Evolutionary conservation across 2,888 invertebrate species (phyloP).

Genomic region (Gnatocerus cornutus): DNA sequence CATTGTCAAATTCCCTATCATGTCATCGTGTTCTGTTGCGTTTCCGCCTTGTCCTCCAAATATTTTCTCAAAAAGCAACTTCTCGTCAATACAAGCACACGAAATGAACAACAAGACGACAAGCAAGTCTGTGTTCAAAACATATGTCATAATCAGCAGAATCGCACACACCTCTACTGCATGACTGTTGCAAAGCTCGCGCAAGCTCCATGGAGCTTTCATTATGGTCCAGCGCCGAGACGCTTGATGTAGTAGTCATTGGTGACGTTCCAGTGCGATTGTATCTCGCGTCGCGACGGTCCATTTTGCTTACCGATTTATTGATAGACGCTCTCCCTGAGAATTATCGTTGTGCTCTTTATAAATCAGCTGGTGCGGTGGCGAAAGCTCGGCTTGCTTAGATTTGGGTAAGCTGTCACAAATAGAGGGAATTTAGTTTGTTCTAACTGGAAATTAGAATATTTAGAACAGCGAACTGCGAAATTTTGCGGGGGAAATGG

Average conservation of each 20-base stretch:
- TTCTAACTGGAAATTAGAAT: too few relatives aligned
- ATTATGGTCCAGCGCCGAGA: slow-evolving; percentile 59
- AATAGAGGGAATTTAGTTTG: too few relatives aligned
- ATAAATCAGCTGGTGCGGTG: slow-evolving; percentile 32
- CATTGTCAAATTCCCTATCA: too few relatives aligned
- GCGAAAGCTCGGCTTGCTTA: slow-evolving; percentile 1
- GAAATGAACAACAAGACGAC: slow-evolving; percentile 30
- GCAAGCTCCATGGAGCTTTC: slow-evolving; percentile 53
- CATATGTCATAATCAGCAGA: slow-evolving; percentile 40
- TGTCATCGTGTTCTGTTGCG: too few relatives aligned
- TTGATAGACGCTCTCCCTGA: slow-evolving; percentile 37
- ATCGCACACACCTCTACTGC: slow-evolving; percentile 51
- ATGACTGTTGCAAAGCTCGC: slow-evolving; percentile 54
- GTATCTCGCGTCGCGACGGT: slow-evolving; percentile 55
- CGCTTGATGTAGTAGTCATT: slow-evolving; percentile 62
- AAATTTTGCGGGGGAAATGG: too few relatives aligned
- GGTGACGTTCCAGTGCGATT: slow-evolving; percentile 60
- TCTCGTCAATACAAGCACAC: background rate
- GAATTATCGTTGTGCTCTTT: slow-evolving; percentile 34
- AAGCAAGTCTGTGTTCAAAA: slow-evolving; percentile 35
- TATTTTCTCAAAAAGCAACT: too few relatives aligned
- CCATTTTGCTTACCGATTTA: slow-evolving; percentile 43
- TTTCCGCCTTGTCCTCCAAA: too few relatives aligned
- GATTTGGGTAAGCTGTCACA: too few relatives aligned
- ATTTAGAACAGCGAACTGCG: too few relatives aligned